phyloP scores from a whole-genome alignment of 2,888 invertebrate genomes.

The Tanypteryx hageni region DNA sequence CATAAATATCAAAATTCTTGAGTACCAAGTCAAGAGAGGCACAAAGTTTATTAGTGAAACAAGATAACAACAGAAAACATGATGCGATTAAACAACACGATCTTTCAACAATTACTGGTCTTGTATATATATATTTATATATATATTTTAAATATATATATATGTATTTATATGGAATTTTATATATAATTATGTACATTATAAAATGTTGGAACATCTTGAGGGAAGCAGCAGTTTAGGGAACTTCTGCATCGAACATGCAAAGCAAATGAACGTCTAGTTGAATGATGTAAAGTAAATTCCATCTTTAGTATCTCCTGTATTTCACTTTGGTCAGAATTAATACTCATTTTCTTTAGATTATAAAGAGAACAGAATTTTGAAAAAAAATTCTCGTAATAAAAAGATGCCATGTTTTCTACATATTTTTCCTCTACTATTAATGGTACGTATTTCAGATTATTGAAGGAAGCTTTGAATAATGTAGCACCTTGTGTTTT shows the following conservation, averaged over 20 bases:
- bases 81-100: slow-evolving; percentile 67
- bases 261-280: slow-evolving; percentile 51
- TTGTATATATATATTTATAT: slow-evolving; percentile 57
- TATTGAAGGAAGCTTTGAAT: slow-evolving; percentile 47
- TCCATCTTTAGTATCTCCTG: background rate
- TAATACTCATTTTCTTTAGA: slow-evolving; percentile 14
- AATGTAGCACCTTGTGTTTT: slow-evolving; percentile 54
- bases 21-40: slow-evolving; percentile 72
- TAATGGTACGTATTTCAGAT: slow-evolving; percentile 41
- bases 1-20: slow-evolving; percentile 72
- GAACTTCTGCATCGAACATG: slow-evolving; percentile 49
- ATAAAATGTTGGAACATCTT: slow-evolving; percentile 48
- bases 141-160: slow-evolving; percentile 52
- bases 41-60: slow-evolving; percentile 71
- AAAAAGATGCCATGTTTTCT: slow-evolving; percentile 2
- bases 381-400: slow-evolving; percentile 9
- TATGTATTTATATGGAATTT: slow-evolving; percentile 61
- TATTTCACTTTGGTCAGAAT: slow-evolving; percentile 50
- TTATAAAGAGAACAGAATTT: slow-evolving; percentile 27
- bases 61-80: slow-evolving; percentile 69
- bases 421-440: slow-evolving; percentile 10
- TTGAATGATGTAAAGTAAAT: slow-evolving; percentile 43
- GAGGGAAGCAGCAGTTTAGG: slow-evolving; percentile 48
- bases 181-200: slow-evolving; percentile 60
- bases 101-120: slow-evolving; percentile 65